Base-by-base conservation (phyloP, 37 sponge, comb jelly and placozoan genomes). In the Dysidea cf. avara region DNA sequence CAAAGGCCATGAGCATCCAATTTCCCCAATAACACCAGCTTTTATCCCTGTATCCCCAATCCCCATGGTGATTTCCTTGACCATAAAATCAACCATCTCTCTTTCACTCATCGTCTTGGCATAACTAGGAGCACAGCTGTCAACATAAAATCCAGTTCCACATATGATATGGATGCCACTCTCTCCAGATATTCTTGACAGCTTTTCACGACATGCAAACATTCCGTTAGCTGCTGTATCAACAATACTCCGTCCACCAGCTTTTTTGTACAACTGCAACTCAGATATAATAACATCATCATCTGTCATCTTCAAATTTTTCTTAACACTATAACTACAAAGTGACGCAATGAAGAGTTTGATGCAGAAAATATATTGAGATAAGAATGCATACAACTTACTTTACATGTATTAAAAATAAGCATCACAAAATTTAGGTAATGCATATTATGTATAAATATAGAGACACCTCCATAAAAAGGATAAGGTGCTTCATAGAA, bases 1-100 rank as follows among this genome's bases (percentile, higher is more conserved):
- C 32, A 88, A 64, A 0, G 89, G 89, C 28, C 47, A 74, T n/a
- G 89, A 88, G 39, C 83, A 82, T 25, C 89, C 89, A 24, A 88
- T 63, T 64, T 88, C 89, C 48, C 89, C 89, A 46, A 88, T 88
- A 59, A 88, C 33, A 0, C 89, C 89, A 74, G 81, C 80, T 50
- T 69, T 82, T 39, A 82, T 68, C 25, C 66, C 70, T 46, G 71
- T 46, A 14, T 24, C 81, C 0, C 35, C 69, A 18, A 86, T 60
- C 26, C 89, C 89, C 9, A 64, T 53, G 12, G 16, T 32, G 4
- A 64, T 49, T n/a, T n/a, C n/a, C n/a, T n/a, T n/a, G n/a, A 83
- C 80, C 54, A 88, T 62, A 7, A 74, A 25, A 24, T 85, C 53
- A 4, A 26, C 21, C 37, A 81, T 64, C 59, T 73, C 75, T 22